Base-by-base conservation (phyloP, 2,888 invertebrate genomes). In the Ctenicera cuprea region DNA sequence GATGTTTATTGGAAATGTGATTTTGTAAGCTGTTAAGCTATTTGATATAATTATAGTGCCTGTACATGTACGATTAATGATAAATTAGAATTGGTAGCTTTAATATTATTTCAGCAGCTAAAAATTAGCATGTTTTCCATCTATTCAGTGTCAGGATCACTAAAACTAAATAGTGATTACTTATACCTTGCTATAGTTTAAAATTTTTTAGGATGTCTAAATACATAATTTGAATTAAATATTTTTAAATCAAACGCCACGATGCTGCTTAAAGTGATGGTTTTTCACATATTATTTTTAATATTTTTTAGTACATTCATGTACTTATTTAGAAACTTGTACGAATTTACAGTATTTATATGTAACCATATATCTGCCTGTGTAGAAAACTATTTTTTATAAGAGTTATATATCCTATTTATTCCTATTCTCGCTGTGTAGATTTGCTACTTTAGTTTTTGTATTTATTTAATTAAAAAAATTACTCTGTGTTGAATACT, bases 21-120 rank as follows among this genome's bases (percentile, higher is more conserved):
- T 66, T 37, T 41, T n/a, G 14, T 30, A 63, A 63, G 63, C 63
- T 48, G 63, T 48, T 63, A 63, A 63, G 63, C 22, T 26, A 45
- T 45, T 63, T 63, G 63, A 63, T 63, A 66, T 54, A 12, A 66
- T 48, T 3, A 66, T 52, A 52, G 65, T 66, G 65, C 65, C 65
- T 66, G 65, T n/a, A 54, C 22, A 20, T 50, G 18, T 41, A 41
- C 11, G 20, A 48, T 48, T 48, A 26, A 26, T 26, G 48, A 11
- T 48, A 48, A 16, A 48, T 48, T 16, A 11, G 8, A 20, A 7
- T 20, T 16, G 18, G 20, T 48, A 48, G 43, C 14, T 26, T 43
- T 2, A 3, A 14, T 4, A 3, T 43, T 43, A 43, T 43, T 43
- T 43, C 43, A 14, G 16, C 43, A 14, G 16, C 4, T 43, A 14